A percentile compares a stretch with the other conserved stretches of the same genome.
These are phyloP conservation scores for Brachionus plicatilis DNA, from an alignment of 1,140 invertebrate genomes.

Conservation along the genomic window DNA sequence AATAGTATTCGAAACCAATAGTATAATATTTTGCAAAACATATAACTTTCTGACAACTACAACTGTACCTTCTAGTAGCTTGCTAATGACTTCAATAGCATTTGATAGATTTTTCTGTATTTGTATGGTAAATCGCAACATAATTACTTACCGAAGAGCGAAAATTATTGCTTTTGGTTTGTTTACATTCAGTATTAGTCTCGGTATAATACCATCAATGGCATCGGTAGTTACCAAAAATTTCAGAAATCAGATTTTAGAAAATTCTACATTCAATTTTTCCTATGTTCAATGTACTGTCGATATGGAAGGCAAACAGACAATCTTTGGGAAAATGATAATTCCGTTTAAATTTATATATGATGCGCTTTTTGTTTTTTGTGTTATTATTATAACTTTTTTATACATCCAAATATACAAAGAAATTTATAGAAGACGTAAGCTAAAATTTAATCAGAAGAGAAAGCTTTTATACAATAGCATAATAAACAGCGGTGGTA, in stretches of 20 bases:
- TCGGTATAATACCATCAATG: constrained; percentile 48
- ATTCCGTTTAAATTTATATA: constrained; percentile 35
- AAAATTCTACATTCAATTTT: background rate
- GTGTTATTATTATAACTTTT: constrained; percentile 3
- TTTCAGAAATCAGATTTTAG: background rate
- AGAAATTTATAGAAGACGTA: constrained; percentile 23
- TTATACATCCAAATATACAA: constrained; percentile 25
- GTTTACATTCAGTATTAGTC: constrained; percentile 44
- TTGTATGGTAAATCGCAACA: constrained; percentile 50
- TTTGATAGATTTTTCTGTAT: constrained; percentile 54
- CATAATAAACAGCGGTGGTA: background rate
- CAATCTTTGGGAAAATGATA: background rate
- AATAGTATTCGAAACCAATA: background rate
- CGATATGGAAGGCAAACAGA: constrained; percentile 6
- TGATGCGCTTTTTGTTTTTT: background rate
- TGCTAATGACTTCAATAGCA: constrained; percentile 54
- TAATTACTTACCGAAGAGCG: constrained; percentile 48
- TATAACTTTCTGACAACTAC: constrained; percentile 52
- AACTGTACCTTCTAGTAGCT: constrained; percentile 50
- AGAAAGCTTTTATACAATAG: background rate
- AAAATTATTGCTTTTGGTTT: constrained; percentile 47
- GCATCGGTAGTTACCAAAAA: background rate
- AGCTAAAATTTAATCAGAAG: background rate
- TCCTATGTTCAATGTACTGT: background rate
- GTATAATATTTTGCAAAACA: constrained; percentile 47